Conservation (phyloP, 2,113 vertebrate species). For the Polypterus bichir region DNA sequence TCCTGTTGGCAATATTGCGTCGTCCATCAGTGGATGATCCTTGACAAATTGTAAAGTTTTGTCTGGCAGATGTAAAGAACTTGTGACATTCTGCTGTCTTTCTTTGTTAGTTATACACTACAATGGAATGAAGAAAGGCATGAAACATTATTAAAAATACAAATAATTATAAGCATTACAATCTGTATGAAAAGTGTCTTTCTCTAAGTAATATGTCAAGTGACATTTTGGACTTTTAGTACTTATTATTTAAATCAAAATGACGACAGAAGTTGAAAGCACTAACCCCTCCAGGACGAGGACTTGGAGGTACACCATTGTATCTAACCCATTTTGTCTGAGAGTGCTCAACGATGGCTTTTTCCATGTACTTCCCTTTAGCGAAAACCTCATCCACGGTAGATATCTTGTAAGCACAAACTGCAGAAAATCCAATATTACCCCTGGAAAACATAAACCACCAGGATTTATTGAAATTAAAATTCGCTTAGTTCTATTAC, state of each 20-base stretch:
- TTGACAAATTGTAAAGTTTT: constrained; percentile 90
- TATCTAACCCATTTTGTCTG: constrained; percentile 92
- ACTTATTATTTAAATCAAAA: no score
- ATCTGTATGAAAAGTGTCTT: no score
- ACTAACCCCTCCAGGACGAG: constrained; percentile 85
- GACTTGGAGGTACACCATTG: constrained; percentile 68
- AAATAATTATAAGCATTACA: no score
- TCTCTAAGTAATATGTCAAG: no score
- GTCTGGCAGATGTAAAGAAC: constrained; percentile 78
- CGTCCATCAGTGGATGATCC: constrained; percentile 91
- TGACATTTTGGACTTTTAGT: no score
- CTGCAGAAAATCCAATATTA: constrained; percentile 83
- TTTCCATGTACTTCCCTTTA: constrained; percentile 93
- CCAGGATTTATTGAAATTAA: no score
- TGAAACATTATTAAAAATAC: no score
- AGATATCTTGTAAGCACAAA: constrained; percentile 77
- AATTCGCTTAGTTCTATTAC: no score
- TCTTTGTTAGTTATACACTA: constrained; percentile 77
- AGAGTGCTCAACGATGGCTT: constrained; percentile 80
- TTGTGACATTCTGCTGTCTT: constrained; percentile 65
- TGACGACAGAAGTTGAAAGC: not conserved
- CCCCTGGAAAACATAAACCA: constrained; percentile 47
- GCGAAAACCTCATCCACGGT: constrained; percentile 77
- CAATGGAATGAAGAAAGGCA: not conserved
- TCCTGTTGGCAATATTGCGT: constrained; percentile 70